Evolutionary conservation across 2,888 invertebrate genomes (phyloP), one percentile per base, ranked within the genome.

Genomic region (Epinotia brunnichana): DNA sequence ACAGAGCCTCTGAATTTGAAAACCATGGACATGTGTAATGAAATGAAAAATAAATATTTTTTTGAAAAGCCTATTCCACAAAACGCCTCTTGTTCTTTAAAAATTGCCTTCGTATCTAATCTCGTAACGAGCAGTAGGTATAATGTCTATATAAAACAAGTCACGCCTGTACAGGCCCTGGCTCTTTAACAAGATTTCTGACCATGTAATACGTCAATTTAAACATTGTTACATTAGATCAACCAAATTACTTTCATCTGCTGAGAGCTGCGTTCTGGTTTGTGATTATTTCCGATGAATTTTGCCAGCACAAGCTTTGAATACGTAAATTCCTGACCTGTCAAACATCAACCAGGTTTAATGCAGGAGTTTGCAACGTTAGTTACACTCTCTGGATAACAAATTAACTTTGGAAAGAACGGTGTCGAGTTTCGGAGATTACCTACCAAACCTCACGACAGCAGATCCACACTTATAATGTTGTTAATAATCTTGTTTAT

Each of bases 321-420:
- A 63, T 35, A 17, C n/a, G 35, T 63, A 53, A 53, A 53, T 51
- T 53, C 35, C 63, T 51, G 35, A 35, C 13, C 17, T 53, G 51
- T 53, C 51, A 29, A 62, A 48, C 17, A 51, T 62, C 29, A 63
- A 29, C 17, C 10, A 53, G 11, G 15, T 62, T 62, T 48, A n/a
- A n/a, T n/a, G n/a, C 13, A 21, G 48, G 51, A 53, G 51, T 35
- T 51, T 53, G 48, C 13, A 63, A 48, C 24, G 11, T 29, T 29
- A 48, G 5, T 29, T n/a, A 17, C 1, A 17, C 4, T 29, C 11
- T 11, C 24, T 61, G 5, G 7, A 15, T n/a, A 29, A 48, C 7
- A 48, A 62, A 62, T 17, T 44, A 44, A 35, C 3, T 60, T 60
- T 10, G 19, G 19, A 53, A 53, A 53, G 11, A 13, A 53, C 53